phyloP scores from a whole-genome alignment of 1,140 invertebrate species.

The Bombus superbus region DNA sequence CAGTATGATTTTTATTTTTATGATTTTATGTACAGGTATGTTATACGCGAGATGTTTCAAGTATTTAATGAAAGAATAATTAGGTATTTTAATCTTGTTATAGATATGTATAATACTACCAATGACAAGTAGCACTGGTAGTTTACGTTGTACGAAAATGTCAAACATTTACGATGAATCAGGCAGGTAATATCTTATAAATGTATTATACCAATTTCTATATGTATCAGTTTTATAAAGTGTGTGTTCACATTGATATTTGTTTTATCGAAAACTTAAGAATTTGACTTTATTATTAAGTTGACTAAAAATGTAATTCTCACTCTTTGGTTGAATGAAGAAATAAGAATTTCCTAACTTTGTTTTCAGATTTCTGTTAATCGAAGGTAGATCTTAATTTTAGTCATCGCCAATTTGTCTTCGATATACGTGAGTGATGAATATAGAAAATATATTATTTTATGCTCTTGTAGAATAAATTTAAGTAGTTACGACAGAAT shows the following conservation, averaged over 20 bases:
- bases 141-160: background rate
- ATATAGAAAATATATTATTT: background rate
- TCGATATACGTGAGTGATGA: background rate
- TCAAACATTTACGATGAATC: background rate
- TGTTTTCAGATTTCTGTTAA: background rate
- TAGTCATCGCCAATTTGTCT: too few relatives aligned
- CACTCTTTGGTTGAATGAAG: background rate
- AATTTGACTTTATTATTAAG: background rate
- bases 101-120: too few relatives aligned
- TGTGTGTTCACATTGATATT: background rate
- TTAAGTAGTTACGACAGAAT: background rate
- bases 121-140: too few relatives aligned
- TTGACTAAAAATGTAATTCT: background rate
- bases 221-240: background rate
- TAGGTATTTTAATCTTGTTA: too few relatives aligned
- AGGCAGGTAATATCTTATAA: background rate
- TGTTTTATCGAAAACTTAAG: background rate
- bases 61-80: too few relatives aligned
- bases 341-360: background rate
- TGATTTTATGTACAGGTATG: too few relatives aligned
- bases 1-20: too few relatives aligned
- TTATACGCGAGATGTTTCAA: too few relatives aligned
- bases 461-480: background rate
- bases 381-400: background rate
- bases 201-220: background rate